Percentiles rank a stretch among this genome's conserved stretches.
Evolutionary conservation across 2,888 invertebrate genomes (phyloP).

Genomic region (Pollenia angustigena): DNA sequence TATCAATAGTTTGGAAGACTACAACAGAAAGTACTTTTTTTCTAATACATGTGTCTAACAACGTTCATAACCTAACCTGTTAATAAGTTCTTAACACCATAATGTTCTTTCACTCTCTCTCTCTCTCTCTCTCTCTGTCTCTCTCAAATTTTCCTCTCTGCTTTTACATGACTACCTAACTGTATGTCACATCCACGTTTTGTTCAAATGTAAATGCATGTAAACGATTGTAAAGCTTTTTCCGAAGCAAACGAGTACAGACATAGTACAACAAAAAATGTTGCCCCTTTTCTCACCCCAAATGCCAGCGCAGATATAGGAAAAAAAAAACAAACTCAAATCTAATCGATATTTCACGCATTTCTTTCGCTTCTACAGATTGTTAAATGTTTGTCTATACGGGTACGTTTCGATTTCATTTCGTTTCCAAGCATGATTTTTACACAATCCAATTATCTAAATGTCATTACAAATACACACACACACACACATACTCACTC

Average conservation of each 20-base stretch:
- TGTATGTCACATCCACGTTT: neutral
- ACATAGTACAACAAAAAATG: neutral
- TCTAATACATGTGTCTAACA: neutral
- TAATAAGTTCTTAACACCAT: neutral
- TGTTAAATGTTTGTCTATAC: neutral
- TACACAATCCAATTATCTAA: conserved; percentile 66
- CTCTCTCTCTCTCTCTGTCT: too few species aligned
- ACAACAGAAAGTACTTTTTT: neutral
- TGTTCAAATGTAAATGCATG: conserved; percentile 33
- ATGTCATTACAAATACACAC: conserved; percentile 51
- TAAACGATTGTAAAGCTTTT: conserved; percentile 29
- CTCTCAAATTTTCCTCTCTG: neutral
- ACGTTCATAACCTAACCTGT: neutral
- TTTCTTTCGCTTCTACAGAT: conserved; percentile 1
- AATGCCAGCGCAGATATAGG: too few species aligned
- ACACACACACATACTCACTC: neutral
- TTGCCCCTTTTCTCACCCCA: neutral
- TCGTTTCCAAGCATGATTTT: conserved; percentile 51
- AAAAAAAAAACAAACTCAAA: conserved; percentile 8
- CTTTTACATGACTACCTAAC: neutral
- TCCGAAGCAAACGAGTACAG: neutral
- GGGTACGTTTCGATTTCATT: conserved; percentile 49
- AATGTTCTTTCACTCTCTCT: neutral
- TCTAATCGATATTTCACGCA: conserved; percentile 68
- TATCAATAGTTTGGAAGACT: too few species aligned